These are phyloP conservation scores for Lynx canadensis DNA, from an alignment of 2,113 vertebrate species.

Conservation along the genomic window DNA sequence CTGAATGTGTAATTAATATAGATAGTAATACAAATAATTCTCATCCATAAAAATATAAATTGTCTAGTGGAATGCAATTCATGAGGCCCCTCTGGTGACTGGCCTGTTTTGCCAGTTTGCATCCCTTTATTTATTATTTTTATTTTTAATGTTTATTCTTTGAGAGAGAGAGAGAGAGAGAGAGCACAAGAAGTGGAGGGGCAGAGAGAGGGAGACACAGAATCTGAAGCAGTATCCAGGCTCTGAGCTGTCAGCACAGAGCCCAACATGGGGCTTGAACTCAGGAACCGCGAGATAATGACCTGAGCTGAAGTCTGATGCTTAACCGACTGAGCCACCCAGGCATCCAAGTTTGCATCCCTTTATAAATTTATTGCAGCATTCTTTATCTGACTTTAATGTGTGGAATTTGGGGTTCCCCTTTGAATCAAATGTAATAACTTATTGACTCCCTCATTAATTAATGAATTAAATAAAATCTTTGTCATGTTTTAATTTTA, in stretches of 20 bases:
- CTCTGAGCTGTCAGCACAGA: no score
- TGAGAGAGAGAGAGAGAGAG: no score
- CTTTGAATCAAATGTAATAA: background rate
- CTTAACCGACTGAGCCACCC: no score
- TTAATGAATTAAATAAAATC: background rate
- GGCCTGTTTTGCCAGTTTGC: background rate
- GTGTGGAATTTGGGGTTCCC: background rate
- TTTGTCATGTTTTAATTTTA: background rate
- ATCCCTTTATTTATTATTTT: background rate
- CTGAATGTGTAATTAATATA: conserved; percentile 12
- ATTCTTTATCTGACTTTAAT: background rate
- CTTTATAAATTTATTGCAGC: background rate
- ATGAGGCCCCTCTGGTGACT: background rate
- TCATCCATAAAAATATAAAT: background rate
- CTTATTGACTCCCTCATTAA: background rate
- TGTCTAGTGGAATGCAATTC: background rate
- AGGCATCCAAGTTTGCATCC: background rate
- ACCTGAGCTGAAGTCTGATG: no score
- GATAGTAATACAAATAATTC: background rate
- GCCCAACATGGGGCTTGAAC: no score
- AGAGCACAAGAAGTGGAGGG: no score
- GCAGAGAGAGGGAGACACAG: no score
- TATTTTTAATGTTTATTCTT: no score
- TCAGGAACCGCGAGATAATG: no score
- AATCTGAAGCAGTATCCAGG: no score